Base-by-base conservation (phyloP, 2,797 vertebrate genomes). In the Phaenicophaeus curvirostris region DNA sequence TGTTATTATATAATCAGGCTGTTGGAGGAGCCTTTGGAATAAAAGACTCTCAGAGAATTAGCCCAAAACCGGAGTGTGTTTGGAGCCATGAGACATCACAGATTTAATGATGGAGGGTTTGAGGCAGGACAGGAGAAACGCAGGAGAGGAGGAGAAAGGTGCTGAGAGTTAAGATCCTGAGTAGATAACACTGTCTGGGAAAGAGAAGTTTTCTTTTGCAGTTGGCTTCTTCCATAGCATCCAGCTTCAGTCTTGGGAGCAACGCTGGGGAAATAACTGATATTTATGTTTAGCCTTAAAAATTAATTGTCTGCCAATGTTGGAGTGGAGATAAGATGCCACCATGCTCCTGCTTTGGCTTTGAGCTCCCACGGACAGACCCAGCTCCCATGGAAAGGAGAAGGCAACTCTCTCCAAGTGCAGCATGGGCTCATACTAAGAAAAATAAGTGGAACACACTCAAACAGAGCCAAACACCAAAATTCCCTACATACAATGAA, bases 1-100 rank as follows among this genome's bases (percentile, higher is more conserved):
- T 97, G 96, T 96, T 97, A 95, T 97, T 96, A 96, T 97, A 95
- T 94, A 91, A 97, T 97, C 96, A 97, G 96, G 91, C 95, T 96
- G 96, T 85, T 92, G 95, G 94, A 96, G 96, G 95, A 95, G 89
- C 94, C 91, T 96, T 96, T 94, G 94, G 96, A 93, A 95, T 93
- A 90, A 83, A 96, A 95, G 89, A 72, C 94, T 84, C 15, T 0
- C 91, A 89, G 88, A 80, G 95, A 95, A 93, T 96, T 94, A 94
- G 86, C 81, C 93, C 73, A 66, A 83, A 85, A 85, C 77, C 7
- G 5, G 80, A 90, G 92, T 4, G 30, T 44, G 78, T 83, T 94
- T 61, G 62, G 68, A 94, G 83, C 85, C 78, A 66, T 0, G 8
- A 85, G 84, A 69, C 65, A 57, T 77, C 87, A 68, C 28, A 18